Conservation (phyloP, 2,888 invertebrate species). For the Harpalus rufipes region DNA sequence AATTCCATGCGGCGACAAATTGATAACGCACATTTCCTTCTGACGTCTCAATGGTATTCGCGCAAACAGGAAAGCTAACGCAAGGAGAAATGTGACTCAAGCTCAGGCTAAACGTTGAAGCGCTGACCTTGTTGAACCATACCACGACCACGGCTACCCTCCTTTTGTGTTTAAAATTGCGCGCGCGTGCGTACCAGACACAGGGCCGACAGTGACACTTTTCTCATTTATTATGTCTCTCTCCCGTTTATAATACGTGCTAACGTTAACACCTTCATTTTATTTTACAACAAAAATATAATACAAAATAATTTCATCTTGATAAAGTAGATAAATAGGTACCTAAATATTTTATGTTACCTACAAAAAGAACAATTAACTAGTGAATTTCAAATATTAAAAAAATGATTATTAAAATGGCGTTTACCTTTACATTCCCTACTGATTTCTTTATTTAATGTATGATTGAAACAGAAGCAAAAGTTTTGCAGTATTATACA, state of each 20-base stretch:
- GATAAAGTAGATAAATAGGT: not conserved
- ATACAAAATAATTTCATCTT: not conserved
- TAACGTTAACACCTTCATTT: not conserved
- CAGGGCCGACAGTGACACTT: conserved; percentile 3
- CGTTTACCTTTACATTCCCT: no score
- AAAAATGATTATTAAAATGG: no score
- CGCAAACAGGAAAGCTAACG: conserved; percentile 29
- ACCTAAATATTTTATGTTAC: no score
- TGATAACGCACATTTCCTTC: conserved; percentile 62
- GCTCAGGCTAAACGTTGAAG: not conserved
- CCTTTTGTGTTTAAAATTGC: conserved; percentile 52
- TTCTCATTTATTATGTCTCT: not conserved
- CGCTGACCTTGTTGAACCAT: conserved; percentile 35
- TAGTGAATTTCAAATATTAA: no score
- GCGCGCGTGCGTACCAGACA: conserved; percentile 32
- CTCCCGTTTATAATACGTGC: not conserved
- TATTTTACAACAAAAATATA: not conserved
- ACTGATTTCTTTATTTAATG: no score
- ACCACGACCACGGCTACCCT: not conserved
- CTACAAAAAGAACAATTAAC: no score
- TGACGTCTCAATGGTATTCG: conserved; percentile 56
- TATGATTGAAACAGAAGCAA: no score
- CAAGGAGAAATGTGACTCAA: not conserved
- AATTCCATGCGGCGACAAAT: conserved; percentile 60
- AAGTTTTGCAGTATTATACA: no score